Conservation (phyloP, 1,140 invertebrate genomes). For the Dendroctonus ponderosae region DNA sequence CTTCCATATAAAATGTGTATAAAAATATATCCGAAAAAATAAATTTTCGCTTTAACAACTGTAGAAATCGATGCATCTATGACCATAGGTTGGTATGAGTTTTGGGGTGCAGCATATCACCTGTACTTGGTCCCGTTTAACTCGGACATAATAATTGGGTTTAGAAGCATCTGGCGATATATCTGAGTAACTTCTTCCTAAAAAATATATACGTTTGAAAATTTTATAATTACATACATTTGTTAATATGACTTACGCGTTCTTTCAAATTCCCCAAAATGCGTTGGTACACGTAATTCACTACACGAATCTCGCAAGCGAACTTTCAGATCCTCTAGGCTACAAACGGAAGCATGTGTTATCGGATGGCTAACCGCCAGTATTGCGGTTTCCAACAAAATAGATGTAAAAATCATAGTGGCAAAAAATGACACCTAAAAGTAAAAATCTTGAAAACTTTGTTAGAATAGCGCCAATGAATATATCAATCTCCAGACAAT, state of each 20-base stretch:
- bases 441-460: too few relatives aligned
- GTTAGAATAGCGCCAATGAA: too few relatives aligned
- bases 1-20: too few relatives aligned
- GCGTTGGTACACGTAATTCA: background rate
- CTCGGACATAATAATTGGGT: constrained; percentile 6
- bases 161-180: background rate
- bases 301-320: constrained; percentile 5
- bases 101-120: constrained; percentile 7
- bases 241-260: background rate
- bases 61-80: constrained; percentile 3
- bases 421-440: too few relatives aligned
- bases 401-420: too few relatives aligned
- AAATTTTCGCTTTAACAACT: background rate
- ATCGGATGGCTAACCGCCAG: too few relatives aligned
- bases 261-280: background rate
- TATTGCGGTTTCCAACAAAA: too few relatives aligned
- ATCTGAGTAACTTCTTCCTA: constrained; percentile 4
- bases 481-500: too few relatives aligned
- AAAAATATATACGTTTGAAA: constrained; percentile 6
- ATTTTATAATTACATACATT: background rate
- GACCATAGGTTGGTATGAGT: background rate
- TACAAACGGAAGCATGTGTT: constrained; percentile 2
- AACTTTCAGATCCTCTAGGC: background rate
- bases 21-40: too few relatives aligned
- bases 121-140: constrained; percentile 3